A percentile compares a stretch with the other conserved stretches of the same genome.
Evolutionary conservation across 1,140 invertebrate genomes (phyloP).

Genomic region (Parapsyche elsis): DNA sequence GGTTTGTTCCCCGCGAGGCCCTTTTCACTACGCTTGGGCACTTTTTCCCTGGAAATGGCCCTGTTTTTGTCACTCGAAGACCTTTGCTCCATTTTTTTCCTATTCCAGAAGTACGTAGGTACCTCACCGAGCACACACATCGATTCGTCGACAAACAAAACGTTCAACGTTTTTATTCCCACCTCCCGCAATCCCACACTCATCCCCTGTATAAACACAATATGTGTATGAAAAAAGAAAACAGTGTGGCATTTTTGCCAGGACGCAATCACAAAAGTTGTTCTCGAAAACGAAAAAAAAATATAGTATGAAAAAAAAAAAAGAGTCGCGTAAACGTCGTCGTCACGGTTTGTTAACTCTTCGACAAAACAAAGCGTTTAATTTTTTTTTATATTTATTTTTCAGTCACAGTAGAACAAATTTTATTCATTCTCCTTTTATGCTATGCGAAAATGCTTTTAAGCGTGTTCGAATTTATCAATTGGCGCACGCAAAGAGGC

Average conservation of each 20-base stretch:
- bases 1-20: conserved; percentile 12
- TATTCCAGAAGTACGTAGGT: not conserved
- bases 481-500: conserved; percentile 18
- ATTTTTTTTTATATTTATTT: not conserved
- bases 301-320: too few species aligned
- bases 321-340: not conserved
- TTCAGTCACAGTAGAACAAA: too few species aligned
- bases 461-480: conserved; percentile 1
- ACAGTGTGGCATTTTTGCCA: not conserved
- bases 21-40: conserved; percentile 13
- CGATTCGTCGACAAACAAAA: conserved; percentile 49
- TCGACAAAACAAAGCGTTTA: conserved; percentile 10
- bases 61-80: not conserved
- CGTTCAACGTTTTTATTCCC: conserved; percentile 27
- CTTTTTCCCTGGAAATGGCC: conserved; percentile 21
- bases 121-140: conserved; percentile 13
- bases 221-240: not conserved
- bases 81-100: not conserved
- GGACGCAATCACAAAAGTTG: conserved; percentile 2
- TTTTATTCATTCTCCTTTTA: too few species aligned
- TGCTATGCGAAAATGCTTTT: too few species aligned
- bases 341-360: conserved; percentile 16
- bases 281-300: too few species aligned
- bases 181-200: not conserved
- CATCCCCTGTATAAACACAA: too few species aligned